These are phyloP conservation scores for Festucalex cinctus DNA, from an alignment of 2,113 vertebrate species.

Conservation along the genomic window DNA sequence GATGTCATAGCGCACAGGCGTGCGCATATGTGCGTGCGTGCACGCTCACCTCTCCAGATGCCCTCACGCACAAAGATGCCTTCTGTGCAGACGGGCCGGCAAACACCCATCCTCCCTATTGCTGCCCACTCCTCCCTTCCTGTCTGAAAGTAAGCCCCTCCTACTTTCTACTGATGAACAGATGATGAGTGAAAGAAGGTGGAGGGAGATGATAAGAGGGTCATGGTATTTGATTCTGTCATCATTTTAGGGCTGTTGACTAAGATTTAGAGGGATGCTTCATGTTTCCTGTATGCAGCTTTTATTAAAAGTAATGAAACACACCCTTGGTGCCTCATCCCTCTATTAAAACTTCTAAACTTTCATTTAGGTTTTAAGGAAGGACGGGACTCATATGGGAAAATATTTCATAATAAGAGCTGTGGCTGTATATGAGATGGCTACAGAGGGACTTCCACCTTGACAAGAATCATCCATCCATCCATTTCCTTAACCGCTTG, in stretches of 20 bases:
- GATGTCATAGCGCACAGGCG: conserved; percentile 57
- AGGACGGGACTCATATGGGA: background rate
- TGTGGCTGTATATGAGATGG: background rate
- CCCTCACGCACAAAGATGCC: conserved; percentile 59
- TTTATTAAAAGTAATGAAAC: conserved; percentile 27
- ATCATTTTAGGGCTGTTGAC: conserved; percentile 35
- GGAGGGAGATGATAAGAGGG: conserved; percentile 28
- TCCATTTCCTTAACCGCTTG: too few relatives aligned
- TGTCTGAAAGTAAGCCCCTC: conserved; percentile 20
- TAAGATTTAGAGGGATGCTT: conserved; percentile 15
- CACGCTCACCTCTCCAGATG: conserved; percentile 43
- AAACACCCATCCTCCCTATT: conserved; percentile 48
- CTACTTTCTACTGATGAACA: conserved; percentile 41
- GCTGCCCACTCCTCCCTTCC: conserved; percentile 42
- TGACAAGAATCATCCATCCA: background rate
- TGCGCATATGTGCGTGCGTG: conserved; percentile 26
- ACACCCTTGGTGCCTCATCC: background rate
- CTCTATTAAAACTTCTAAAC: background rate
- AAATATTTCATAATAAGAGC: conserved; percentile 1
- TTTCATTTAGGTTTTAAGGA: background rate
- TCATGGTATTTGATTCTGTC: conserved; percentile 37
- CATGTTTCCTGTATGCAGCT: conserved; percentile 10
- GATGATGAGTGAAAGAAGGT: conserved; percentile 46
- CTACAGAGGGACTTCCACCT: background rate
- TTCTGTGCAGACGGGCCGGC: conserved; percentile 38